Base-by-base conservation (phyloP, 2,888 invertebrate genomes). In the Hedya salicella region DNA sequence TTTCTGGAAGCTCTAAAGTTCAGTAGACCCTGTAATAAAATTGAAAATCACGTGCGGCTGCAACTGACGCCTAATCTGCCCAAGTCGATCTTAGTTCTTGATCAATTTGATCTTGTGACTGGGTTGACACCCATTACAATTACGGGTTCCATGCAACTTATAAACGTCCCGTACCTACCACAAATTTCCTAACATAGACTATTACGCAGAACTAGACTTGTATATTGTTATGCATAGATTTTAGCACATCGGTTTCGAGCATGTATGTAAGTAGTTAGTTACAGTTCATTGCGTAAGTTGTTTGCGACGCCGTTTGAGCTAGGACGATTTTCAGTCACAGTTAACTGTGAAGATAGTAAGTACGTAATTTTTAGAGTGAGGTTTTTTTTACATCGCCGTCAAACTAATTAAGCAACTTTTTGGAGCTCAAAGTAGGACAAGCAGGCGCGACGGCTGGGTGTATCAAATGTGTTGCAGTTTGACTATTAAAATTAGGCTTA, bases 261-360 rank as follows among this genome's bases (percentile, higher is more conserved):
- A 16, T 32, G 54, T 32, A 25, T 61, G 65, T 39, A 25, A 65
- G 25, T 30, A 21, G 49, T 66, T 30, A 21, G 49, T 66, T 54
- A 32, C 32, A 40, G 40, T 50, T 16, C 6, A 50, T 61, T 61
- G 61, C 61, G 54, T 66, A 66, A 62, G 36, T 42, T 54, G 64
- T 65, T 68, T 48, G 68, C 50, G 60, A 39, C 50, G 49, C 13
- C 60, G 36, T 19, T 40, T 50, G 56, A 50, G 62, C 68, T 65
- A 65, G 65, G 68, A 61, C 65, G 50, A 56, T 50, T 62, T 62
- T 63, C 39, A 52, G 61, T 54, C 54, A 54, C 59, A 46, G 65
- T 52, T 64, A n/a, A n/a, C n/a, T n/a, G 13, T 9, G 17, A 5
- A 13, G 44, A 11, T 46, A 17, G 16, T n/a, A n/a, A n/a, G n/a